Evolutionary conservation across 2,797 vertebrate species (phyloP), one percentile per base, ranked within the genome.

Genomic region (Sebastolobus altivelis): DNA sequence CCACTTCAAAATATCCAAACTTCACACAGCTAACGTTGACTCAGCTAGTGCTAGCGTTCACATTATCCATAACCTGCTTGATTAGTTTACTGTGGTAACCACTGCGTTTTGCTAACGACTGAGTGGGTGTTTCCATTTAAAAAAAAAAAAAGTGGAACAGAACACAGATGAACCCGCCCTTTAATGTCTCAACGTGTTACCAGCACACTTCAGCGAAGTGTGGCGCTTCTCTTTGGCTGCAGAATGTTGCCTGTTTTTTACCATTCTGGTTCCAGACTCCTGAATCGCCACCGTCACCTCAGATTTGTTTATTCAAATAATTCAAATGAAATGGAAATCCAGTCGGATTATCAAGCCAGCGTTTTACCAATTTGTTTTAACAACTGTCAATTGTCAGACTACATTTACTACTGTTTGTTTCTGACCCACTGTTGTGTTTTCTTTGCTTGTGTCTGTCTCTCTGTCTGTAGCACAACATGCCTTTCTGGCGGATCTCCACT

Each of bases 401-500:
- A n/a, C 49, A 20, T 49, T 49, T 49, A 49, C 40, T 16, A 13
- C 12, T 14, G 12, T 49, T 54, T 27, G 52, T 52, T 11, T 31
- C 16, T 71, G 2, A 58, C 67, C 20, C 29, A 14, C 13, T 49
- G 6, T n/a, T n/a, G 0, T 38, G 16, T 52, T 25, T 43, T 66
- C 29, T 66, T 67, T 16, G 22, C 0, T 29, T n/a, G 5, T 46
- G 3, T 65, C 3, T 84, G 6, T 82, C 1, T 74, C 1, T 82
- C 9, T 77, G 8, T 75, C 20, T 79, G 75, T 79, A 99, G 98
- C 98, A 99, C 96, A 99, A 98, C 91, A 99, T 99, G 98, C 98
- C 98, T 1, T 99, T 99, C 94, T 99, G 98, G 98, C 95, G 98
- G 85, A 98, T 99, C 94, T 97, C 97, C 40, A 96, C 97, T 33